phyloP scores from a whole-genome alignment of 2,888 invertebrate species.

The Ecliptopera silaceata region DNA sequence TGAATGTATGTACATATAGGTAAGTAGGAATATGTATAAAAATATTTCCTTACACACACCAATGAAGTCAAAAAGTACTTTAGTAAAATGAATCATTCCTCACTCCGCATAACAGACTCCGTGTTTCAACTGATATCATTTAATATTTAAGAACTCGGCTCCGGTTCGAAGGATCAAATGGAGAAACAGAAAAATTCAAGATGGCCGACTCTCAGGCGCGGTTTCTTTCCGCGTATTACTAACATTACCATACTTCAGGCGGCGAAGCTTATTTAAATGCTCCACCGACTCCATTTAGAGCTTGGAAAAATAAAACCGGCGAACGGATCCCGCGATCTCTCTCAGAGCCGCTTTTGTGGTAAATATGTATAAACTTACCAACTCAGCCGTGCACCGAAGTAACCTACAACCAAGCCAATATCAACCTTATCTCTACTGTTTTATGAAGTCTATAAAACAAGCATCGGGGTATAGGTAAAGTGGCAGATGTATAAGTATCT shows the following conservation, averaged over 20 bases:
- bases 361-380: conserved; percentile 80
- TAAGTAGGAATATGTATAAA: neutral
- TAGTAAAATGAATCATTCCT: conserved; percentile 18
- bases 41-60: neutral
- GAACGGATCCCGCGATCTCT: conserved; percentile 80
- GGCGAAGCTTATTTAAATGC: conserved; percentile 82
- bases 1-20: too few species aligned
- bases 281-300: conserved; percentile 83
- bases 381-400: conserved; percentile 41
- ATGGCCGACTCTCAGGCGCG: conserved; percentile 70
- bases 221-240: conserved; percentile 80
- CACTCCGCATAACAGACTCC: conserved; percentile 13
- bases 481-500: conserved; percentile 70
- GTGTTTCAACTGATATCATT: conserved; percentile 35
- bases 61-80: conserved; percentile 2
- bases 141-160: conserved; percentile 40
- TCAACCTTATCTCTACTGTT: conserved; percentile 42
- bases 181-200: conserved; percentile 65
- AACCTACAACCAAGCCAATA: conserved; percentile 36
- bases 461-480: conserved; percentile 30
- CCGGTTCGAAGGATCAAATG: conserved; percentile 45
- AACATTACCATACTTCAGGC: conserved; percentile 82
- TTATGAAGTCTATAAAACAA: conserved; percentile 27
- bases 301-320: conserved; percentile 81
- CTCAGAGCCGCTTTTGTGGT: conserved; percentile 82